phyloP scores from a whole-genome alignment of 2,113 vertebrate genomes.

The Pachyramphus minor region DNA sequence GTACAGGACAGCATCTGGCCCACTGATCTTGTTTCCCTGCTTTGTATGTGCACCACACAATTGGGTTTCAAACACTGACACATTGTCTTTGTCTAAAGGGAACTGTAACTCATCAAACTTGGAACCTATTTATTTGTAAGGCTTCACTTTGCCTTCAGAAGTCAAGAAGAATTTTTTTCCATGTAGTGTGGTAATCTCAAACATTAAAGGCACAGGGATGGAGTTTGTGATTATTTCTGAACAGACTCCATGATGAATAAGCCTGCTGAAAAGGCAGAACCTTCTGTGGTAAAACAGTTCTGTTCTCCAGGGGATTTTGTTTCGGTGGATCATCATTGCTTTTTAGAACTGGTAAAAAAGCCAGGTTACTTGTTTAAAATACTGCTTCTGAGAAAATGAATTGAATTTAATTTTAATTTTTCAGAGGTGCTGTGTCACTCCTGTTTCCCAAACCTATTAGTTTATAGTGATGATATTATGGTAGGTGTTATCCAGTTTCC shows the following conservation, averaged over 20 bases:
- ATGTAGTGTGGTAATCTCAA: background rate
- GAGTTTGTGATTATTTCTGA: background rate
- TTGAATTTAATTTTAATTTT: background rate
- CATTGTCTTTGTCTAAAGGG: background rate
- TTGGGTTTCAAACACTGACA: background rate
- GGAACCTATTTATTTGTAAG: conserved; percentile 9
- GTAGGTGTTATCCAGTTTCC: background rate
- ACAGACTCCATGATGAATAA: background rate
- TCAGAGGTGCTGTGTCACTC: background rate
- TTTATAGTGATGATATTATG: background rate
- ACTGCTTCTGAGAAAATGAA: background rate
- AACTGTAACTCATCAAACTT: background rate
- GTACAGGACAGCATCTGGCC: background rate
- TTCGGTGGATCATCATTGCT: background rate
- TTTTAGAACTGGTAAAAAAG: background rate
- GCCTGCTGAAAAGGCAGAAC: background rate
- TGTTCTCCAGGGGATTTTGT: background rate
- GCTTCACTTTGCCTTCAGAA: background rate
- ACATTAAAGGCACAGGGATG: background rate
- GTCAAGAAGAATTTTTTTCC: background rate
- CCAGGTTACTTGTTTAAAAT: background rate
- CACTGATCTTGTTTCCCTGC: background rate
- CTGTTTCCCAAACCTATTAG: background rate
- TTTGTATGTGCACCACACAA: background rate
- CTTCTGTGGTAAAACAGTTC: background rate